Evolutionary conservation across 2,888 invertebrate genomes (phyloP).

Genomic region (Andrena bucephala): DNA sequence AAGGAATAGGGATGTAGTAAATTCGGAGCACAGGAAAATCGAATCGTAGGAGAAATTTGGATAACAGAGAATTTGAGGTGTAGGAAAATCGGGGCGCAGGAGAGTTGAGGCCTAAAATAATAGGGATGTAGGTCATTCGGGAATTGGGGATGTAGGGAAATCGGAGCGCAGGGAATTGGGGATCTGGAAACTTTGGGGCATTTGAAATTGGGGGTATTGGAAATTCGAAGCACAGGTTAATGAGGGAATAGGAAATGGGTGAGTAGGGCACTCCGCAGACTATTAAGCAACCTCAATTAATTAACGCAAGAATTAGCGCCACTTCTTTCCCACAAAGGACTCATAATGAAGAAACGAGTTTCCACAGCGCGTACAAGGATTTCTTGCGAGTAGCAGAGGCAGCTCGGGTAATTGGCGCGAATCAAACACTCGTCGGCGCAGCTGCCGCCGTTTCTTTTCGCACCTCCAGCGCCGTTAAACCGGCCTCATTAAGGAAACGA

Average conservation of each 20-base stretch:
- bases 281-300: not conserved
- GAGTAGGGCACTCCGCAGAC: not conserved
- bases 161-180: not conserved
- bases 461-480: slow-evolving; percentile 27
- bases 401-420: slow-evolving; percentile 33
- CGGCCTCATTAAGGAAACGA: slow-evolving; percentile 6
- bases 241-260: not conserved
- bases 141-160: too few species aligned
- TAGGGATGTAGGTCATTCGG: not conserved
- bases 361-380: not conserved
- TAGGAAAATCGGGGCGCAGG: not conserved
- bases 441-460: slow-evolving; percentile 43
- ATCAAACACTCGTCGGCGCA: slow-evolving; percentile 7
- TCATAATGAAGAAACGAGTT: slow-evolving; percentile 17
- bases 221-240: not conserved
- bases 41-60: too few species aligned
- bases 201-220: not conserved
- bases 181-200: too few species aligned
- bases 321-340: not conserved
- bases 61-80: too few species aligned
- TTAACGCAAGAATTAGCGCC: not conserved
- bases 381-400: slow-evolving; percentile 12
- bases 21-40: too few species aligned
- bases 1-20: too few species aligned
- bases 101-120: not conserved